Base-by-base conservation (phyloP, 1,140 invertebrate genomes). In the Antheraea mylitta region DNA sequence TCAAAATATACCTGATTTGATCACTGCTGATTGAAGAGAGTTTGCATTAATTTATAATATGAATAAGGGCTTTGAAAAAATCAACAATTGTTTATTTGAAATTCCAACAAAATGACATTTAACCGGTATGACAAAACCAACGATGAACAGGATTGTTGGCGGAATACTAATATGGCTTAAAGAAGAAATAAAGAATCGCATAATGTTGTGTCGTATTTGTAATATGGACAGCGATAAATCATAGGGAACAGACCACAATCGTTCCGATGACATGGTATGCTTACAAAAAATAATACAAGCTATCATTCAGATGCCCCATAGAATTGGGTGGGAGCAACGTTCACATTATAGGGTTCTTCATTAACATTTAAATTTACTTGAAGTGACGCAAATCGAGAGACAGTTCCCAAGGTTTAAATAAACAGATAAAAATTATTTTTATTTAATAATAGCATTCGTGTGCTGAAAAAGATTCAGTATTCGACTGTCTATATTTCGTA, bases 81-180 rank as follows among this genome's bases (percentile, higher is more conserved):
- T 38, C 68, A 77, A 82, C 82, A 83, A 86, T 86, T 90, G 85
- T 88, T 85, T 87, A 89, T 91, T 90, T 91, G 79, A 86, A 88
- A 90, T 90, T 90, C 89, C 83, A 88, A 89, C 77, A 89, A 90
- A 89, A 90, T 87, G 86, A 91, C 87, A 91, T 90, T 89, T 88
- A 85, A 83, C 84, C 85, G 89, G 89, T 87, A 91, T 91, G 85
- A 90, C 89, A 91, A 91, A 91, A 91, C 89, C 82, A 80, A 83
- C 80, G 80, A 79, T 81, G 82, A 78, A 76, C 84, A 85, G 81
- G 75, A 81, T 86, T 89, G 87, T 88, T 88, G 83, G 83, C 84
- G 75, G 87, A 89, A 91, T 91, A 91, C 89, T 91, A 91, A 91
- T 91, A 90, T 86, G 84, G 75, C 78, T 86, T 91, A 89, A 91